Evolutionary conservation across 2,888 invertebrate genomes (phyloP).

Genomic region (Ptychoptera albimana): DNA sequence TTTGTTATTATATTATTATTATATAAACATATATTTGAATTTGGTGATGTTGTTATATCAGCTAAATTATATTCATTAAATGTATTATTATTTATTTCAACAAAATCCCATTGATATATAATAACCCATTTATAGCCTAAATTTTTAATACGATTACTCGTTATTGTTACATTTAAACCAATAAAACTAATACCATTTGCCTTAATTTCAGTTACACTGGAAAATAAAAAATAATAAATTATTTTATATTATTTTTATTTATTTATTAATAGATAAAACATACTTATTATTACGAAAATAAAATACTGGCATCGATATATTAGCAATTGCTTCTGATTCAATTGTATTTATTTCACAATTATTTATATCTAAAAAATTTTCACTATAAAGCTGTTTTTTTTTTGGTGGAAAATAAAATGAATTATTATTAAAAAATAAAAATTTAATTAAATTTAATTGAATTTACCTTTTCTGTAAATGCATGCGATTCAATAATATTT

Average conservation of each 20-base stretch:
- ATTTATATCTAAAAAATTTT: neutral
- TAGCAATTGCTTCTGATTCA: neutral
- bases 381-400: neutral
- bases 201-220: conserved; percentile 24
- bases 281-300: neutral
- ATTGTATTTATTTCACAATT: neutral
- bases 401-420: neutral
- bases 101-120: conserved; percentile 20
- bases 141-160: conserved; percentile 19
- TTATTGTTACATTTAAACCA: conserved; percentile 20
- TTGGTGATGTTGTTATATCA: conserved; percentile 15
- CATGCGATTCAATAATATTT: conserved; percentile 19
- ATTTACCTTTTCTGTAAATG: conserved; percentile 25
- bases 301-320: neutral
- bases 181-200: conserved; percentile 22
- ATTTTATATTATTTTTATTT: no score
- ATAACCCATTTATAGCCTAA: conserved; percentile 22
- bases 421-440: neutral
- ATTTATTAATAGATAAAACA: no score
- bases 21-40: conserved; percentile 20
- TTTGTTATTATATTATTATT: conserved; percentile 22
- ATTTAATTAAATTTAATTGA: neutral
- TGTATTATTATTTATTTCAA: conserved; percentile 21
- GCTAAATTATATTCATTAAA: conserved; percentile 22
- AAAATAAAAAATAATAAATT: no score